A percentile compares a stretch with the other conserved stretches of the same genome.
These are phyloP conservation scores for Phrynocephalus guinanensis DNA, from an alignment of 2,797 vertebrate species.

Conservation along the genomic window DNA sequence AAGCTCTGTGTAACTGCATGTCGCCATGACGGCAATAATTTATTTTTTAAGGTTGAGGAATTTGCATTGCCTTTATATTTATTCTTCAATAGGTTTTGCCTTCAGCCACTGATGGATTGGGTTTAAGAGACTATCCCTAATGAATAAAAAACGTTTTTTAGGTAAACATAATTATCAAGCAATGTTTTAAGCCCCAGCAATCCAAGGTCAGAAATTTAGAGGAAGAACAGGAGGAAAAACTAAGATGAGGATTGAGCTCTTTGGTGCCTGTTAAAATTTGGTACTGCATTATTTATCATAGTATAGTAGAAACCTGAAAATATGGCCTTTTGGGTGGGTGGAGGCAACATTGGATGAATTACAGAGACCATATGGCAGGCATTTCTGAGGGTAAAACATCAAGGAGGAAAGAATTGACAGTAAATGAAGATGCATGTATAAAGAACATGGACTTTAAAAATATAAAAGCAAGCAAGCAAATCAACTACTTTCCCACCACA, in stretches of 20 bases:
- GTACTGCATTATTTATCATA: conserved; percentile 60
- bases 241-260: conserved; percentile 61
- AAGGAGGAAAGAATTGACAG: conserved; percentile 53
- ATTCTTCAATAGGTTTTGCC: conserved; percentile 63
- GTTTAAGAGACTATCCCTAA: conserved; percentile 57
- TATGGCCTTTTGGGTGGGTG: conserved; percentile 24
- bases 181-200: conserved; percentile 55
- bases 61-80: conserved; percentile 44
- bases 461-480: background rate
- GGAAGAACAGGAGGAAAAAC: conserved; percentile 63
- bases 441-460: conserved; percentile 26
- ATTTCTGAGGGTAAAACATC: conserved; percentile 42
- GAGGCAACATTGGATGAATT: conserved; percentile 45
- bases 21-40: background rate
- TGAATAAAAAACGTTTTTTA: conserved; percentile 62
- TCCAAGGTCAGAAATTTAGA: conserved; percentile 54
- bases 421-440: conserved; percentile 48
- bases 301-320: conserved; percentile 51
- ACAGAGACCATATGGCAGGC: conserved; percentile 57
- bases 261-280: conserved; percentile 61
- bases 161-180: conserved; percentile 56
- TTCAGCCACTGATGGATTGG: conserved; percentile 49
- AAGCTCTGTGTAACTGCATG: background rate
- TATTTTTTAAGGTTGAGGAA: background rate
- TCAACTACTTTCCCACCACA: background rate